Conservation (phyloP, 2,888 invertebrate genomes). For the Amiota mariae region DNA sequence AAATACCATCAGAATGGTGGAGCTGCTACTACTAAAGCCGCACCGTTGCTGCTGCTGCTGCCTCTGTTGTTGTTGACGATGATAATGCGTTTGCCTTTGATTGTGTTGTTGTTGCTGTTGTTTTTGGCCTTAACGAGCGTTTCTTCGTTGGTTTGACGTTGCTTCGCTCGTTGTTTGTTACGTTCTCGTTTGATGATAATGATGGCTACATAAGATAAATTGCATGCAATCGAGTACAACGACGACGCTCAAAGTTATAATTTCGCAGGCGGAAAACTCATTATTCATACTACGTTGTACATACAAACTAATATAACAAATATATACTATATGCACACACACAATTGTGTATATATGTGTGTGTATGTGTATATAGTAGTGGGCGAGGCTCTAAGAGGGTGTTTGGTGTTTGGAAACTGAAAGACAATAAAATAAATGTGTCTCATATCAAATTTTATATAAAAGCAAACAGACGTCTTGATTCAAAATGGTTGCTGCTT, state of each 20-base stretch:
- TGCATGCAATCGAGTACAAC: slow-evolving; percentile 46
- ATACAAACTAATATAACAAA: too few species aligned
- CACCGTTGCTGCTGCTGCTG: slow-evolving; percentile 38
- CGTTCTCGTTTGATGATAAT: slow-evolving; percentile 37
- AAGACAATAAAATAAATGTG: too few species aligned
- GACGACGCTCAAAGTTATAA: slow-evolving; percentile 16
- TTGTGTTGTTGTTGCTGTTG: slow-evolving; percentile 41
- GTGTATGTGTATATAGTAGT: neutral
- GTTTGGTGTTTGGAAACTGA: too few species aligned
- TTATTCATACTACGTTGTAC: slow-evolving; percentile 40
- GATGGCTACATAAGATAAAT: slow-evolving; percentile 56
- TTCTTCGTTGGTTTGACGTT: slow-evolving; percentile 22
- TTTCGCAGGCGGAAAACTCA: slow-evolving; percentile 37
- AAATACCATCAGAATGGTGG: slow-evolving; percentile 31
- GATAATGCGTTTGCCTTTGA: slow-evolving; percentile 61
- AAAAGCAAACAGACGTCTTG: too few species aligned
- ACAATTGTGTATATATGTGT: neutral
- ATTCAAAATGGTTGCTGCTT: too few species aligned
- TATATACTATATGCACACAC: too few species aligned
- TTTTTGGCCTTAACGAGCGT: slow-evolving; percentile 56
- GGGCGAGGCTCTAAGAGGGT: neutral
- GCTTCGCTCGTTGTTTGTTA: slow-evolving; percentile 10
- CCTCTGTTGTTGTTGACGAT: slow-evolving; percentile 50
- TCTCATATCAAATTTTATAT: too few species aligned
- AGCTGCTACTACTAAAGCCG: neutral